Evolutionary conservation across 2,113 vertebrate genomes (phyloP).

Genomic region (Empidonax traillii): DNA sequence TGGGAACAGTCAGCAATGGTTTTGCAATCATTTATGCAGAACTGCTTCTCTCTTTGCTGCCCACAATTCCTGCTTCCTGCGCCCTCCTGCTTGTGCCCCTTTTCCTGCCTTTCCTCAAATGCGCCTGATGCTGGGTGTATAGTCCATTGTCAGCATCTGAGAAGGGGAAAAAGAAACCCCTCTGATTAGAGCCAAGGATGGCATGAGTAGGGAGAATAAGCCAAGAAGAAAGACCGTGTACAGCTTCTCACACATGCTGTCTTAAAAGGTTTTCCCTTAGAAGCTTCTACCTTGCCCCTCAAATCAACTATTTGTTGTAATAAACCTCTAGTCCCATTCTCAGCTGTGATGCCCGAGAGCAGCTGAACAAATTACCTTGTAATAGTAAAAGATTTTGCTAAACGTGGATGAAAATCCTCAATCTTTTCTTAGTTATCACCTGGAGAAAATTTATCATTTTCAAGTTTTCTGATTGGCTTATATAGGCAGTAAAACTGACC

Average conservation of each 20-base stretch:
- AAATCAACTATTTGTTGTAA: background rate
- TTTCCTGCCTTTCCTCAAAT: background rate
- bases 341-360: background rate
- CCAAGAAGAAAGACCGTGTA: background rate
- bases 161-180: background rate
- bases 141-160: background rate
- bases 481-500: background rate
- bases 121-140: background rate
- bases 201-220: accelerated
- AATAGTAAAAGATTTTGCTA: background rate
- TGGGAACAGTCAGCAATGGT: background rate
- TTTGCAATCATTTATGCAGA: background rate
- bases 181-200: background rate
- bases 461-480: background rate
- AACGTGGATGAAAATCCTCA: background rate
- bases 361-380: background rate
- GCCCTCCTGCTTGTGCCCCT: background rate
- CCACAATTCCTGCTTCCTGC: background rate
- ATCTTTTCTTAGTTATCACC: background rate
- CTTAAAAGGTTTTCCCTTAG: background rate
- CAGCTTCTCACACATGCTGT: background rate
- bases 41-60: background rate
- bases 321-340: background rate
- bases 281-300: background rate
- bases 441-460: background rate